Conservation (phyloP, 2,888 invertebrate species). For the Conchocele bisecta region DNA sequence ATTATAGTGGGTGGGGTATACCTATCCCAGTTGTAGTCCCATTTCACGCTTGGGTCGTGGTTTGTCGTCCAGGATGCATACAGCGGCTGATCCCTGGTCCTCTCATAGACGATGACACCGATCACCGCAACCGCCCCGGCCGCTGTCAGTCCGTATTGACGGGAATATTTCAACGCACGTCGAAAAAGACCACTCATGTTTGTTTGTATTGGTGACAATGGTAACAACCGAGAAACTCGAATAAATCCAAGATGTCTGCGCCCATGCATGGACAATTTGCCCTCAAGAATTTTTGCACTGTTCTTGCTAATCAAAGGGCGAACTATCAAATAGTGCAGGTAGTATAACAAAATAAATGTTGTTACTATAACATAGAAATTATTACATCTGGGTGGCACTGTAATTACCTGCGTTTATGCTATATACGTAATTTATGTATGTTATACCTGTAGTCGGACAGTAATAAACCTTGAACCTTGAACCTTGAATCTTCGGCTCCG, state of each 20-base stretch:
- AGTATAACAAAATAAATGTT: too few species aligned
- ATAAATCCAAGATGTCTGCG: conserved; percentile 44
- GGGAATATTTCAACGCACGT: conserved; percentile 14
- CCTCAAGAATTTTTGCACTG: not conserved
- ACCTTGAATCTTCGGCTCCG: too few species aligned
- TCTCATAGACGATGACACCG: conserved; percentile 59
- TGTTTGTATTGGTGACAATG: not conserved
- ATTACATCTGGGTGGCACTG: too few species aligned
- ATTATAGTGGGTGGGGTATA: conserved; percentile 36
- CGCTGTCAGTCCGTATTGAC: conserved; percentile 45
- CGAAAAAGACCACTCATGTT: conserved; percentile 35
- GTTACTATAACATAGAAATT: too few species aligned
- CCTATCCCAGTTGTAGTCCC: conserved; percentile 96
- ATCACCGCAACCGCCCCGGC: conserved; percentile 63
- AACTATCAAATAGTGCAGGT: too few species aligned
- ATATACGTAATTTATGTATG: too few species aligned
- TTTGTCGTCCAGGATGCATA: conserved; percentile 77
- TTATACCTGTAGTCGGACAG: too few species aligned
- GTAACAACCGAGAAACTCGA: conserved; percentile 9
- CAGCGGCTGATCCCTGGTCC: conserved; percentile 30
- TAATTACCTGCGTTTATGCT: too few species aligned
- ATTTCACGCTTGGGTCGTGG: conserved; percentile 86
- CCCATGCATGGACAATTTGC: conserved; percentile 27
- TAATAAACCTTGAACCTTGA: too few species aligned
- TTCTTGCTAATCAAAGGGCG: too few species aligned